Base-by-base conservation (phyloP, 2,888 invertebrate species). In the Phortica okadai region DNA sequence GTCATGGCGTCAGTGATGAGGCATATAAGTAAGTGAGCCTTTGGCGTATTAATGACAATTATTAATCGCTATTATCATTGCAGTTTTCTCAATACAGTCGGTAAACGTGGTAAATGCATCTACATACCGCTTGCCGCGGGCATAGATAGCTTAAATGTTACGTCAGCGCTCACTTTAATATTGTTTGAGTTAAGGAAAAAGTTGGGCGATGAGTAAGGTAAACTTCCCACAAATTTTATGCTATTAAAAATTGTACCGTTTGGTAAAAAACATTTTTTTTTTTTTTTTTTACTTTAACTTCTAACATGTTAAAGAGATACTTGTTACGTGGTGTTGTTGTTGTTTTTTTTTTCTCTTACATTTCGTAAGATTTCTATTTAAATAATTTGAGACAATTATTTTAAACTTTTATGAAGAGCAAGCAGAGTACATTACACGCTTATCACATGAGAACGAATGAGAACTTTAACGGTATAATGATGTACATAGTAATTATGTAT, bases 61-160 rank as follows among this genome's bases (percentile, higher is more conserved):
- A 11, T 44, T 11, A n/a, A 11, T 42, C 14, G 73, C 25, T 70
- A 58, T 33, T 33, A 11, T 75, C 70, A 56, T 81, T 77, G 2
- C 10, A 90, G 91, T 42, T 91, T 91, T 59, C 78, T 91, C 79
- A 74, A 86, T 7, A 74, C 80, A 3, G 86, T 84, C 11, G 87
- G 87, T 0, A 69, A 58, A 50, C 84, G 81, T 56, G 90, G 90
- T 5, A 89, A 93, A 44, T 93, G 95, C 81, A 89, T 98, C 45
- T 94, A 96, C 90, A 95, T 98, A 81, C 98, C 98, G 0, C 91
- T 98, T 84, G 93, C 93, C 77, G 94, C 93, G 87, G 93, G 94
- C 6, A 93, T 97, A 0, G 96, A 98, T 70, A 98, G 98, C 90
- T 92, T 98, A 74, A 98, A 98, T 90, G 94, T 95, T 2, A 95